Percentiles rank a stretch among this genome's conserved stretches.
Conservation (phyloP, 35 echinoderm and acorn worm genomes). For the Hemicentrotus pulcherrimus region DNA sequence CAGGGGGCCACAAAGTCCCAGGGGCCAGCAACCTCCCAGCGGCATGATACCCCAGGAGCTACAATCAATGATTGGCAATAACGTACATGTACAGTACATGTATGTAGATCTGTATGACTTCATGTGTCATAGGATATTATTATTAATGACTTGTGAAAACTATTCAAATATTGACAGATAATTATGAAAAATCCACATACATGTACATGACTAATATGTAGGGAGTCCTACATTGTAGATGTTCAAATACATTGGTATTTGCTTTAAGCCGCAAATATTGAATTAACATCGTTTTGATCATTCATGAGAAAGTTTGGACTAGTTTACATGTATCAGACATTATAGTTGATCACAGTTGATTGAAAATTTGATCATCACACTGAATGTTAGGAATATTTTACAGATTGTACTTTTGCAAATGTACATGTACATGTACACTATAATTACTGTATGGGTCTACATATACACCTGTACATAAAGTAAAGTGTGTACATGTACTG, state of each 20-base stretch:
- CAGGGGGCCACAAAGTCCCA: neutral
- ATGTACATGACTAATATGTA: neutral
- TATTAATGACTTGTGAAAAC: neutral
- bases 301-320: neutral
- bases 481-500: too few relatives aligned
- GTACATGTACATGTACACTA: too few relatives aligned
- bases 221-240: too few relatives aligned
- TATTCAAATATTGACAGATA: neutral
- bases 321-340: too few relatives aligned
- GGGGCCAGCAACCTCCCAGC: neutral
- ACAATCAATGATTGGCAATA: neutral
- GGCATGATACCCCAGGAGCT: neutral
- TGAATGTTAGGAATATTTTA: too few relatives aligned
- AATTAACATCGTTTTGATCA: neutral
- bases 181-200: neutral
- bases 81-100: neutral
- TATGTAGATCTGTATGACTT: neutral
- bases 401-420: too few relatives aligned
- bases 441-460: too few relatives aligned
- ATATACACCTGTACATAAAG: too few relatives aligned
- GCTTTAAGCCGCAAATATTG: neutral
- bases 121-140: neutral
- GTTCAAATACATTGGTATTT: neutral
- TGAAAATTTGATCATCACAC: too few relatives aligned
- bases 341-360: too few relatives aligned